Conservation (phyloP, 2,888 invertebrate genomes). For the Meghimatium bilineatum region DNA sequence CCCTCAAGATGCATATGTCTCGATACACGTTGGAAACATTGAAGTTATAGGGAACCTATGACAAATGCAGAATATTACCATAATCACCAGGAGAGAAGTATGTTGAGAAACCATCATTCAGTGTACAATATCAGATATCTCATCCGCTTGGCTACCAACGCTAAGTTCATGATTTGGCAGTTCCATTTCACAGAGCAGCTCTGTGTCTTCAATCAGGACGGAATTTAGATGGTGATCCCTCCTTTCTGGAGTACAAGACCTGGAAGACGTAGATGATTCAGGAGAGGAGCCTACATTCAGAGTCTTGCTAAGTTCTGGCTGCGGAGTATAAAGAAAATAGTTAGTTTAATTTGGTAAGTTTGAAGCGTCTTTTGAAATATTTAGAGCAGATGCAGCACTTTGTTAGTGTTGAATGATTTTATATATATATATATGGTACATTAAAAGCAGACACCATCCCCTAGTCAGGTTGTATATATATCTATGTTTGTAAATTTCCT, state of each 20-base stretch:
- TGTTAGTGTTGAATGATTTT: too few species aligned
- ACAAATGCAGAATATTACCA: too few species aligned
- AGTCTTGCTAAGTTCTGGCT: constrained; percentile 23
- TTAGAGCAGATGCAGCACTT: too few species aligned
- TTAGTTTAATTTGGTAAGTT: neutral
- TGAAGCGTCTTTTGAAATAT: too few species aligned
- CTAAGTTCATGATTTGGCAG: neutral
- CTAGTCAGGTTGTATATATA: too few species aligned
- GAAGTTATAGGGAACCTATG: neutral
- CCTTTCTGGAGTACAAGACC: neutral
- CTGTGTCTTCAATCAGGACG: constrained; percentile 11
- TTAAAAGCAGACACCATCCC: too few species aligned
- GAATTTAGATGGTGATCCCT: neutral
- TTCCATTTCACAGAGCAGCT: constrained; percentile 13
- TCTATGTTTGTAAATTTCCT: too few species aligned
- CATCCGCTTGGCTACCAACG: neutral
- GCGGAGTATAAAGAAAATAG: neutral
- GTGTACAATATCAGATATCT: neutral
- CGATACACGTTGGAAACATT: neutral
- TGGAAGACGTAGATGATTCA: neutral
- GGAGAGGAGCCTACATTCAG: constrained; percentile 16
- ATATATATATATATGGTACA: too few species aligned
- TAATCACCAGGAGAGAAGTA: too few species aligned
- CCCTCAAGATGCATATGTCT: too few species aligned
- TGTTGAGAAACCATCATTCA: too few species aligned